phyloP scores from a whole-genome alignment of 2,888 invertebrate genomes.

The Tetrapedia diversipes region DNA sequence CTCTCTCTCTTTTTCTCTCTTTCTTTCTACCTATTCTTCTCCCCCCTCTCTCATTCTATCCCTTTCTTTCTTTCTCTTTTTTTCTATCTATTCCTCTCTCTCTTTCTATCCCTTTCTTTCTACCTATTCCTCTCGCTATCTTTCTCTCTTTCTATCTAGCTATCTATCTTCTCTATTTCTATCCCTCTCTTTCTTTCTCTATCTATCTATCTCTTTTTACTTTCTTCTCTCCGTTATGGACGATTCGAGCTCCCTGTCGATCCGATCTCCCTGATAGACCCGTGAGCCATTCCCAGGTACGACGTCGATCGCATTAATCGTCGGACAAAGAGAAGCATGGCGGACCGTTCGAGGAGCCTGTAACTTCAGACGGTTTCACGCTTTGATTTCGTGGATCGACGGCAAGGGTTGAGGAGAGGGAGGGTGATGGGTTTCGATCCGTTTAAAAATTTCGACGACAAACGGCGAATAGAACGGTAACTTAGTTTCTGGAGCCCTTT shows the following conservation, averaged over 20 bases:
- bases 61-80: not conserved
- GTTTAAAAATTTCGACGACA: not conserved
- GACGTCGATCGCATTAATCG: constrained; percentile 39
- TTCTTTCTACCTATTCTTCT: not conserved
- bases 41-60: no score
- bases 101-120: no score
- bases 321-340: not conserved
- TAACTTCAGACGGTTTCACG: not conserved
- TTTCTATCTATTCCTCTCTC: not conserved
- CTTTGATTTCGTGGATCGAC: not conserved
- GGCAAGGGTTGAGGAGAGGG: not conserved
- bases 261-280: constrained; percentile 15
- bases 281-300: not conserved
- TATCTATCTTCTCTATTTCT: constrained; percentile 51
- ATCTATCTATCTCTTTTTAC: no score
- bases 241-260: constrained; percentile 35
- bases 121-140: constrained; percentile 9
- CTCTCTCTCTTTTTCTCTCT: constrained; percentile 3
- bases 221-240: no score
- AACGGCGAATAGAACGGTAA: not conserved
- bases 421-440: no score
- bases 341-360: not conserved
- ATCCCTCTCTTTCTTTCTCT: not conserved
- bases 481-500: not conserved
- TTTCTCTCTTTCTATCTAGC: no score